Evolutionary conservation across 2,113 vertebrate genomes (phyloP).

Genomic region (Microtus ochrogaster): DNA sequence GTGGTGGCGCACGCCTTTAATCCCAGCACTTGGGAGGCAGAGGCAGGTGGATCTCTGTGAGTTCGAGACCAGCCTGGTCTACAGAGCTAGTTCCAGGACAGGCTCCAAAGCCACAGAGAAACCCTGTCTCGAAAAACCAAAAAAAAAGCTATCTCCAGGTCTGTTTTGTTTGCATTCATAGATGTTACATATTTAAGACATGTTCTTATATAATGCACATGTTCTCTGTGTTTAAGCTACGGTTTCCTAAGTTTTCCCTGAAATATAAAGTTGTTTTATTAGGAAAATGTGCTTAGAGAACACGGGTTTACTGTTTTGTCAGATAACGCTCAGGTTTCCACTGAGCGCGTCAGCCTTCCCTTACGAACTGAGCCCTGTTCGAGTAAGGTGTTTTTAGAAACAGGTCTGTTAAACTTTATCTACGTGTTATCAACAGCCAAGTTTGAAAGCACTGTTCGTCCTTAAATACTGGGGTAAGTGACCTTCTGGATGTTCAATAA

Average conservation of each 20-base stretch:
- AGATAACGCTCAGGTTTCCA: neutral
- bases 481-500: neutral
- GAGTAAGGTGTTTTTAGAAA: neutral
- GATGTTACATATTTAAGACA: neutral
- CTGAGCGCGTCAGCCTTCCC: neutral
- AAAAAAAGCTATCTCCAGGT: neutral
- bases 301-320: neutral
- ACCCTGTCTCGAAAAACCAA: too few relatives aligned
- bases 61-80: too few relatives aligned
- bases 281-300: neutral
- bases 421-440: neutral
- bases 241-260: neutral
- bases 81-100: too few relatives aligned
- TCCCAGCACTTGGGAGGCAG: too few relatives aligned
- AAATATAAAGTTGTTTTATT: neutral
- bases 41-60: too few relatives aligned
- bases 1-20: too few relatives aligned
- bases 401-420: neutral
- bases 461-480: neutral
- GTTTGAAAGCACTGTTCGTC: neutral
- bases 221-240: neutral
- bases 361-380: neutral
- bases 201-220: too few relatives aligned
- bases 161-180: neutral
- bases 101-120: too few relatives aligned